Base-by-base conservation (phyloP, 1,140 invertebrate genomes). In the Tetramorium simillimum region DNA sequence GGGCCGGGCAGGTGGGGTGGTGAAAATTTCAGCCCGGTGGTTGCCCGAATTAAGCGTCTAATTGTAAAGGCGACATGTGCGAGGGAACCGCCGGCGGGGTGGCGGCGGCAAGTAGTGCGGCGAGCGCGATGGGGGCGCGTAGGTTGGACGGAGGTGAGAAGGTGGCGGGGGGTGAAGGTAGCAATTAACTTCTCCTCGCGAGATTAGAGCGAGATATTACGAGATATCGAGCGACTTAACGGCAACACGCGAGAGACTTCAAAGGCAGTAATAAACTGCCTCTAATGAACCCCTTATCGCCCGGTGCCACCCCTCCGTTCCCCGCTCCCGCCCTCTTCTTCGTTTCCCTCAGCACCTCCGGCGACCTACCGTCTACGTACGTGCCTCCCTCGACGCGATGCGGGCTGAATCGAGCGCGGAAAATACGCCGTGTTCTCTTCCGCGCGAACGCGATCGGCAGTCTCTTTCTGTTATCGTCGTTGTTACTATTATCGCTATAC, bases 231-330 rank as follows among this genome's bases (percentile, higher is more conserved):
- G 93, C 94, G 94, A 95, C 94, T 95, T 95, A 95, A 95, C 93
- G 93, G 94, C 92, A 95, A 95, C 95, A 95, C 94, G 95, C 94
- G 93, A 95, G 94, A 94, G 93, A 95, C 94, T 95, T 95, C 95
- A 95, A 95, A 95, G 95, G 95, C 93, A 92, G 94, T 95, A 95
- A 95, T 95, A 95, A 95, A 95, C 94, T 95, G 94, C 92, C 93
- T 95, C 94, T 95, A 95, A 95, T 94, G 95, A 95, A 95, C 93
- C 94, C 94, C 95, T 95, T 95, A 95, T 95, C 95, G 94, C 93
- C 65, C 93, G 92, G 92, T 93, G 93, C 92, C 90, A 90, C 93
- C 92, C 77, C 65, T 75, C 46, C 90, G 63, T 76, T 51, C 86
- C 69, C 62, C 89, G 86, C 76, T 73, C 86, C 73, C 56, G 77